phyloP scores from a whole-genome alignment of 2,797 vertebrate species.

The Pachyuromys duprasi region DNA sequence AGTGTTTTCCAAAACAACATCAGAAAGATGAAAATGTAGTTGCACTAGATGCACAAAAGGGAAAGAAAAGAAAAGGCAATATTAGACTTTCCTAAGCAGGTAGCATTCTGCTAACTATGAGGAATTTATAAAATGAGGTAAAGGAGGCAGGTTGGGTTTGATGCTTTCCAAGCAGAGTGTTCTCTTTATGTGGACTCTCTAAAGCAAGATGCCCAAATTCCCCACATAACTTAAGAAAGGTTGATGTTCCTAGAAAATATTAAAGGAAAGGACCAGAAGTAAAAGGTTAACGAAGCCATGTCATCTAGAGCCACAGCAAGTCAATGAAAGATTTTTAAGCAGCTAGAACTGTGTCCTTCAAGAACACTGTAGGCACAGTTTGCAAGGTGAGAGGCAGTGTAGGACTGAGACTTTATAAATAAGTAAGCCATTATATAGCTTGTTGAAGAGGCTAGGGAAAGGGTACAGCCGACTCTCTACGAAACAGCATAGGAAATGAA shows the following conservation, averaged over 20 bases:
- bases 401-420: background rate
- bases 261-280: background rate
- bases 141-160: background rate
- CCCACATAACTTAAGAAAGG: background rate
- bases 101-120: background rate
- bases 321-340: background rate
- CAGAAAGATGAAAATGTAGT: background rate
- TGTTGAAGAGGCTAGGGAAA: background rate
- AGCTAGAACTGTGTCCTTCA: background rate
- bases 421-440: background rate
- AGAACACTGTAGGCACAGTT: background rate
- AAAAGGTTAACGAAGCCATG: background rate
- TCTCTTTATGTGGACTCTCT: background rate
- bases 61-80: background rate
- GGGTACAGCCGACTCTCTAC: background rate
- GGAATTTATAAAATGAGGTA: constrained; percentile 14
- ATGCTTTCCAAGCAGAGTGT: background rate
- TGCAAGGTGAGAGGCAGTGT: background rate
- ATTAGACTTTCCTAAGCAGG: background rate
- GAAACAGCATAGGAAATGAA: background rate
- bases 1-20: background rate
- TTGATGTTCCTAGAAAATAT: no score
- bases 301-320: background rate
- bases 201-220: background rate
- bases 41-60: background rate